Percentiles rank a stretch among this genome's conserved stretches.
These are phyloP conservation scores for Ariolimax columbianus DNA, from an alignment of 2,888 invertebrate species.

Conservation along the genomic window DNA sequence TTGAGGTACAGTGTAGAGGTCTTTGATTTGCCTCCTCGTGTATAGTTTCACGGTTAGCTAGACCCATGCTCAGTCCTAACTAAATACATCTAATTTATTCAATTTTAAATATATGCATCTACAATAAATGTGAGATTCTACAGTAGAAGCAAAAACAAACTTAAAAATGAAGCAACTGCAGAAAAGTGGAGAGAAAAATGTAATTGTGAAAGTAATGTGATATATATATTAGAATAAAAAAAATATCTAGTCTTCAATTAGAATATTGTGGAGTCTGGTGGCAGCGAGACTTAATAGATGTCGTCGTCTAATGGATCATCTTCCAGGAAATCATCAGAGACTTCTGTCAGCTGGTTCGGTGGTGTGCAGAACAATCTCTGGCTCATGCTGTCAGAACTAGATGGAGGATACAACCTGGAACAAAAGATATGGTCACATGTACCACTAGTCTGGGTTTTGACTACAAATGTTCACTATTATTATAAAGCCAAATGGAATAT, in stretches of 20 bases:
- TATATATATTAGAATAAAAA: neutral
- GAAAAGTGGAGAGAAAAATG: neutral
- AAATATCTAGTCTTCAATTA: neutral
- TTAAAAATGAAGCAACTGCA: neutral
- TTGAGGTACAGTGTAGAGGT: no score
- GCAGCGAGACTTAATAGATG: neutral
- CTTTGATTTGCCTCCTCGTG: no score
- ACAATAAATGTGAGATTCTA: neutral
- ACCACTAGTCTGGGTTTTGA: neutral
- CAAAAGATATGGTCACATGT: neutral
- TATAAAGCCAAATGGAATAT: no score
- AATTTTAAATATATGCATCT: neutral
- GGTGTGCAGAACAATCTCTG: conserved; percentile 60
- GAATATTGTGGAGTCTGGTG: neutral
- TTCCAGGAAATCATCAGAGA: conserved; percentile 63
- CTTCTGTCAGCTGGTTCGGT: conserved; percentile 65
- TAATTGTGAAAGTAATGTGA: neutral
- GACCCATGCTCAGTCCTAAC: no score
- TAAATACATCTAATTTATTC: no score
- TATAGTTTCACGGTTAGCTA: no score
- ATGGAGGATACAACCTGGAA: conserved; percentile 53
- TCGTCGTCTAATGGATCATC: conserved; percentile 15
- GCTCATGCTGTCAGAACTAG: conserved; percentile 57
- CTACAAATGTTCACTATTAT: no score
- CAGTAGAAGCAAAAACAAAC: neutral